A percentile compares a stretch with the other conserved stretches of the same genome.
phyloP scores from a whole-genome alignment of 2,113 vertebrate genomes.

The Eonycteris spelaea region DNA sequence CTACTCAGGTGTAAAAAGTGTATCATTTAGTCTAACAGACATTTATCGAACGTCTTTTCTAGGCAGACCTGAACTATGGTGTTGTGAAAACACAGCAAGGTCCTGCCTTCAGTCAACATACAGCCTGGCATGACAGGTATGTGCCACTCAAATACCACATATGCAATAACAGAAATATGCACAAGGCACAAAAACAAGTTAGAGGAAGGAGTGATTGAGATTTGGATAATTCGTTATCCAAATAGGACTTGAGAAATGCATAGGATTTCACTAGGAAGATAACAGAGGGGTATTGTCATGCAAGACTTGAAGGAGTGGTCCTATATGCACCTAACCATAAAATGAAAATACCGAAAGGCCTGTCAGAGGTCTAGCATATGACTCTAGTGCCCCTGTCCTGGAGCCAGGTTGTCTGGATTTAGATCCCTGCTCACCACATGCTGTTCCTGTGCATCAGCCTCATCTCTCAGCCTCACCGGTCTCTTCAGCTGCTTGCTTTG shows the following conservation, averaged over 20 bases:
- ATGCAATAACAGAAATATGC: background rate
- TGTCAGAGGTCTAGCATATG: background rate
- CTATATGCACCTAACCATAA: background rate
- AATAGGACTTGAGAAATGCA: background rate
- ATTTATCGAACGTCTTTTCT: background rate
- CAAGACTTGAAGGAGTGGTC: background rate
- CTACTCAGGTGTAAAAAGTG: background rate
- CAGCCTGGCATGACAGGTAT: background rate
- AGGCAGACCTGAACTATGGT: background rate
- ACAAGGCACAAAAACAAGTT: background rate
- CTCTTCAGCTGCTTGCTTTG: background rate
- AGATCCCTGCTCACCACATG: background rate
- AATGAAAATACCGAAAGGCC: background rate
- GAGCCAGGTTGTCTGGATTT: background rate
- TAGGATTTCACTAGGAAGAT: background rate
- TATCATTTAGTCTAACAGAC: background rate
- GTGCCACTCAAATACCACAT: background rate
- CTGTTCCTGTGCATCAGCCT: background rate
- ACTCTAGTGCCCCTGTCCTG: background rate
- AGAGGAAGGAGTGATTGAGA: background rate
- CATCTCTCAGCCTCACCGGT: background rate
- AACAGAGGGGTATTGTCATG: background rate
- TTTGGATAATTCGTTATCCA: background rate
- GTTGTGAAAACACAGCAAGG: background rate
- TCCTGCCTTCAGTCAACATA: background rate